Base-by-base conservation (phyloP, 2,888 invertebrate genomes). In the Leptinotarsa peninsularis region DNA sequence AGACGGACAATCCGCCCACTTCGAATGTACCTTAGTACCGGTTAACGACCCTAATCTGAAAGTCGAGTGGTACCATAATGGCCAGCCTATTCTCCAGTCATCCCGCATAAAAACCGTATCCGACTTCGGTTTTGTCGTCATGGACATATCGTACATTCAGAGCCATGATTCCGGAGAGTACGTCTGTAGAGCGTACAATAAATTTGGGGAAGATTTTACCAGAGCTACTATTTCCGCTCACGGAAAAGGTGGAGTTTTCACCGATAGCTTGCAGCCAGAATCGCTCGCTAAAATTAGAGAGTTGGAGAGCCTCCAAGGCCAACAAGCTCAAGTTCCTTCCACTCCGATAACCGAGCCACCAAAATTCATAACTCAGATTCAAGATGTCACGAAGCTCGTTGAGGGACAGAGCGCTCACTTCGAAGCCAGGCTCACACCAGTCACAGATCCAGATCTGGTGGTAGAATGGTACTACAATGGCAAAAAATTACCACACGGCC, bases 1-100 rank as follows among this genome's bases (percentile, higher is more conserved):
- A 87, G 98, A 98, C 87, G 96, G 97, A 4, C 96, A 98, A 87
- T 94, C 96, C 0, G 97, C 96, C 78, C 97, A 98, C 90, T 98
- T 98, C 87, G 98, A 98, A 89, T 98, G 98, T 86, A 97, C 96
- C 4, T 91, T 98, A 67, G 93, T 96, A 21, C 98, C 98, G 4
- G 95, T 97, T 10, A 97, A 97, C 79, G 98, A 98, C 89, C 97
- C 98, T 3, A 93, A 95, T 63, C 93, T 98, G 89, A 94, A 95
- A 86, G 96, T 98, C 33, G 98, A 98, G 89, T 99, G 98, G 98
- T 98, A 95, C 90, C 96, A 96, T 85, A 97, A 99, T 87, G 97
- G 96, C 5, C 92, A 95, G 84, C 95, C 96, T 0, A 89, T 99
- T 81, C 92, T 95, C 74, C 96, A 97, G 86, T 95, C 96, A 4